Conservation (phyloP, 2,113 vertebrate species). For the Caloenas nicobarica region DNA sequence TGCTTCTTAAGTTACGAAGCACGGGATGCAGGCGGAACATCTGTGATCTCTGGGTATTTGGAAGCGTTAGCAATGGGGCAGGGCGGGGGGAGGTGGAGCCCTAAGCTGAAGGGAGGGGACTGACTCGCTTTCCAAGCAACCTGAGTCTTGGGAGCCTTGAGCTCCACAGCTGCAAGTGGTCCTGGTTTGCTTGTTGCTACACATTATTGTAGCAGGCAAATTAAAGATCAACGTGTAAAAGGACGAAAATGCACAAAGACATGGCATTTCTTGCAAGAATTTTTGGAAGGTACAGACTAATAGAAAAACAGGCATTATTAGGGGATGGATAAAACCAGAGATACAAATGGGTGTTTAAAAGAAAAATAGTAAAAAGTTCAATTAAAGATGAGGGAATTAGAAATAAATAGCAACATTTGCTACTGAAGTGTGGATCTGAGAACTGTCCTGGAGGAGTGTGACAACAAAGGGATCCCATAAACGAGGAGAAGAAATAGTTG, state of each 20-base stretch:
- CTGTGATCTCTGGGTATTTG: not conserved
- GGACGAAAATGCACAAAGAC: not conserved
- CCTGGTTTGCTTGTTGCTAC: not conserved
- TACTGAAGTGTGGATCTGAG: not conserved
- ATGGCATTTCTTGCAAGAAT: not conserved
- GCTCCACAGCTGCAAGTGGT: not conserved
- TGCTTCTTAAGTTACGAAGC: not conserved
- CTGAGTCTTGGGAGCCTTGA: not conserved
- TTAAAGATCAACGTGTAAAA: not conserved
- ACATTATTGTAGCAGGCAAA: not conserved
- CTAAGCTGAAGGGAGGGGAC: not conserved
- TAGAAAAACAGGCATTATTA: not conserved
- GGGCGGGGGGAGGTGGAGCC: accelerated
- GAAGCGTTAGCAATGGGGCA: accelerated
- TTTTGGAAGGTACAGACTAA: not conserved
- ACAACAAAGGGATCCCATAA: not conserved
- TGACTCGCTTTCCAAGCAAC: not conserved
- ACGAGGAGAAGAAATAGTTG: not conserved
- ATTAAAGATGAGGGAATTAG: not conserved
- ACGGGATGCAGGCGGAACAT: not conserved
- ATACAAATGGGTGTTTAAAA: not conserved
- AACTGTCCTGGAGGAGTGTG: not conserved
- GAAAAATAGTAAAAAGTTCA: not conserved
- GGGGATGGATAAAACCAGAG: not conserved
- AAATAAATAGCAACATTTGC: not conserved